Base-by-base conservation (phyloP, 2,797 vertebrate genomes). In the Peromyscus melanophrys region DNA sequence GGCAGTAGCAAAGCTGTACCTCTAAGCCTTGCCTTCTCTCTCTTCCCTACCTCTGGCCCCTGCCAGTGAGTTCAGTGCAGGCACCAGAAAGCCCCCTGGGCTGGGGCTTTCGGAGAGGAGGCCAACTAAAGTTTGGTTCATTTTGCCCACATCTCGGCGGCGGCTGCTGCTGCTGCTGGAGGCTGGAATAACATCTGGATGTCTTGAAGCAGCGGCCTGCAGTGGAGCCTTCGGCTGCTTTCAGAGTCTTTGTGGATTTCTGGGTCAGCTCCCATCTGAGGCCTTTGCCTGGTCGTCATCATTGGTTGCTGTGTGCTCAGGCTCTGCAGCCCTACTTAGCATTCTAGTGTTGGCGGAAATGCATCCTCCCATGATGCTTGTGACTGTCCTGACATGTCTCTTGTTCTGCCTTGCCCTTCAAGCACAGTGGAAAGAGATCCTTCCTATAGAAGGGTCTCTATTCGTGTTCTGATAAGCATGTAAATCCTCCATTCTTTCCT, bases 151-250 rank as follows among this genome's bases (percentile, higher is more conserved):
- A 8, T 65, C 59, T 94, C 76, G 40, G 49, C 49, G 11, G 49
- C 49, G 11, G 49, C 49, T 7, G 31, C 61, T 14, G 7, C 43
- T 71, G 8, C 13, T 92, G 52, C n/a, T 7, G n/a, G 21, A 63
- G 73, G 34, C 75, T 19, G 1, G 77, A 84, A n/a, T 43, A 29
- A 37, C 3, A 1, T 73, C 77, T 93, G 85, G 57, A 5, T 52
- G 3, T 92, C 89, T 52, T 12, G 49, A 88, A 85, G 25, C 77
- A 90, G n/a, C 94, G 91, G 92, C 93, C 75, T 63, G 19, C 40
- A 75, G 19, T 43, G 55, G 57, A 49, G 75, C 57, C 37, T 93
- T 77, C 0, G 1, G 16, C 67, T 29, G 17, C 75, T 93, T 57
- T 87, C 59, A 73, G 37, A 27, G 6, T 55, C 25, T 84, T 6